Base-by-base conservation (phyloP, 2,113 vertebrate species). In the Cervus canadensis region DNA sequence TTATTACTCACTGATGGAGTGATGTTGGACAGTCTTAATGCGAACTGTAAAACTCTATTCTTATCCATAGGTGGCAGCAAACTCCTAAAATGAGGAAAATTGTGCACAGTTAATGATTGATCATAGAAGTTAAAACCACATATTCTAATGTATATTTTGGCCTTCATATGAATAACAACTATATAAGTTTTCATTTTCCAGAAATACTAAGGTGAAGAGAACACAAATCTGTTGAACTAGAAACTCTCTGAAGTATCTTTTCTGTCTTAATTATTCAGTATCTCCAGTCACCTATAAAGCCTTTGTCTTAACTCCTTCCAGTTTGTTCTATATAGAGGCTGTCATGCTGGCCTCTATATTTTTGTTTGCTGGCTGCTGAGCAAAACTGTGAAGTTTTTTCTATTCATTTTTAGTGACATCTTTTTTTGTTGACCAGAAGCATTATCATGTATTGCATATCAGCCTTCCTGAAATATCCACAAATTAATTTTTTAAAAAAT, bases 41-140 rank as follows among this genome's bases (percentile, higher is more conserved):
- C 43, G 78, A 64, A 50, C 15, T 89, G 60, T 94, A 78, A 91
- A 95, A 25, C 88, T 95, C 78, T 3, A 23, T 13, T 89, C 9
- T 78, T 59, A 78, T 8, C 87, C 5, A 60, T 83, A 95, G 85
- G n/a, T 95, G 91, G 71, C 91, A 98, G 95, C 84, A 87, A 50
- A 9, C 9, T 10, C 60, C 88, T 67, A 81, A 86, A 67, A 87
- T 76, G 8, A 5, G 1, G 43, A 0, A 89, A 59, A 76, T 25
- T 56, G 52, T 50, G 28, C 17, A 13, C 2, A 30, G 17, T 21
- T 14, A 6, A 5, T 50, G 43, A 81, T 43, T 45, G 40, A 87
- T 84, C 19, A 33, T 23, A 71, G 25, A 87, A 16, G 1, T 95
- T 91, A 87, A 83, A 88, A 84, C 8, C 57, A 79, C 30, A 60